Evolutionary conservation across 1,140 invertebrate species (phyloP).

Genomic region (Drosophila melanogaster): DNA sequence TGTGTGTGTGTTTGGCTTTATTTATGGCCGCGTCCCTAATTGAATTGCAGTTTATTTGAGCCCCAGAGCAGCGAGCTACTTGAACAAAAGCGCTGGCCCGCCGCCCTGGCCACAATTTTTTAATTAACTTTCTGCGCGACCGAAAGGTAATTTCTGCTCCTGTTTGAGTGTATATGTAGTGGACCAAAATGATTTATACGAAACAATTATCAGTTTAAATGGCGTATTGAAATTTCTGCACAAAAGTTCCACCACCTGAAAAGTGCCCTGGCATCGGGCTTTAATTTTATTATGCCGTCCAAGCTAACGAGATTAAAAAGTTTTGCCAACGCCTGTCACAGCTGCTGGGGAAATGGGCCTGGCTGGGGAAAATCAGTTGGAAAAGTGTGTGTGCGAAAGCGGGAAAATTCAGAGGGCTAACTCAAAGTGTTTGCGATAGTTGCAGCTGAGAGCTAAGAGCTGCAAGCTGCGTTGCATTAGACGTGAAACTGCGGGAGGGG

Average conservation of each 20-base stretch:
- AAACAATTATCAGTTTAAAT: slow-evolving; percentile 82
- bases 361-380: not conserved
- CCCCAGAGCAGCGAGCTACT: slow-evolving; percentile 50
- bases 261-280: slow-evolving; percentile 50
- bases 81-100: slow-evolving; percentile 62
- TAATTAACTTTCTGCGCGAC: slow-evolving; percentile 72
- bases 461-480: slow-evolving; percentile 54
- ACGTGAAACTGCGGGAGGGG: slow-evolving; percentile 11
- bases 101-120: slow-evolving; percentile 71
- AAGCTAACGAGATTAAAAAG: slow-evolving; percentile 79
- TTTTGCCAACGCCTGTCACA: slow-evolving; percentile 69
- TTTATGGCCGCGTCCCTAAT: slow-evolving; percentile 76
- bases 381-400: not conserved
- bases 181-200: slow-evolving; percentile 69
- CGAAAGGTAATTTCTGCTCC: slow-evolving; percentile 57
- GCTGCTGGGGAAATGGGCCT: slow-evolving; percentile 16
- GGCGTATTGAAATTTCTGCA: slow-evolving; percentile 74
- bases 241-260: slow-evolving; percentile 58
- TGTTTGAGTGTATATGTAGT: slow-evolving; percentile 1
- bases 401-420: slow-evolving; percentile 13
- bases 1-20: slow-evolving; percentile 52
- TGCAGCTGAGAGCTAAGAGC: slow-evolving; percentile 39
- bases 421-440: slow-evolving; percentile 67
- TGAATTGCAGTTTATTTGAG: slow-evolving; percentile 81
- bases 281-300: slow-evolving; percentile 79